Percentiles rank a stretch among this genome's conserved stretches.
phyloP scores from a whole-genome alignment of 2,113 vertebrate genomes.

The Maccullochella peelii region DNA sequence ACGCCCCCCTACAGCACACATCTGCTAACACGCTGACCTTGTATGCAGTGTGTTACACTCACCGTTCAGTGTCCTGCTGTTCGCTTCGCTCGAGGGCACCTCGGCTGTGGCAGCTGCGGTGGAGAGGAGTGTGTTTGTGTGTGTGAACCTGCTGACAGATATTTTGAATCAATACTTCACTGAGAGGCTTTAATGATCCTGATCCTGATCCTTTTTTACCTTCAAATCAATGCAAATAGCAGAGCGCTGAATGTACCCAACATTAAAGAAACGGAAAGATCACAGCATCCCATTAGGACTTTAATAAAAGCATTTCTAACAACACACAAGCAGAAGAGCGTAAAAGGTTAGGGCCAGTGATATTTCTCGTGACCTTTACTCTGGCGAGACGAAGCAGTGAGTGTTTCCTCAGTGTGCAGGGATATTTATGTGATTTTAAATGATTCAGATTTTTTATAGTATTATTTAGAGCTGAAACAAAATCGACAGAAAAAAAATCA shows the following conservation, averaged over 20 bases:
- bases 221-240: not conserved
- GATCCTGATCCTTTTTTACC: not conserved
- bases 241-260: not conserved
- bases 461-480: not conserved
- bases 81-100: too few relatives aligned
- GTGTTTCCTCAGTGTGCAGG: not conserved
- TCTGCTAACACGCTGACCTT: too few relatives aligned
- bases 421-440: not conserved
- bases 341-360: not conserved
- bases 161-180: not conserved
- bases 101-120: too few relatives aligned
- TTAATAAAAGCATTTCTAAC: not conserved
- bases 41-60: too few relatives aligned
- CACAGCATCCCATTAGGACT: not conserved
- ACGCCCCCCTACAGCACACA: too few relatives aligned
- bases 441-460: not conserved
- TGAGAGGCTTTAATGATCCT: not conserved
- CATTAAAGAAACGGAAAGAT: not conserved
- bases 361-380: constrained; percentile 18
- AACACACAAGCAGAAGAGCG: not conserved
- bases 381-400: not conserved
- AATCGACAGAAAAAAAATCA: too few relatives aligned
- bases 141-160: not conserved
- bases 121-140: not conserved
- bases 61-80: too few relatives aligned